Base-by-base conservation (phyloP, 2,888 invertebrate genomes). In the Calliphora vomitoria region DNA sequence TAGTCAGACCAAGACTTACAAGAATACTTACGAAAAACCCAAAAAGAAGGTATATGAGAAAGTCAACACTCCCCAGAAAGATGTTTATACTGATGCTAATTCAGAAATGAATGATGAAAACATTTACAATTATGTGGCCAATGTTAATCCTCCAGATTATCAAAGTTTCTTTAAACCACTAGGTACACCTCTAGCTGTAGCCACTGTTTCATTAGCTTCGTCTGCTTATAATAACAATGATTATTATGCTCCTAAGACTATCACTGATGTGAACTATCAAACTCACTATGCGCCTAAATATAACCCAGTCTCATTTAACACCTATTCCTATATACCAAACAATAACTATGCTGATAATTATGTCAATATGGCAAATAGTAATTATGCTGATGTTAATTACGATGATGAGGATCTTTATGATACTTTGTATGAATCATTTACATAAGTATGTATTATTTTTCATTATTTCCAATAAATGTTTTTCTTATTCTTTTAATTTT, bases 141-240 rank as follows among this genome's bases (percentile, higher is more conserved):
- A 35, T 18, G 15, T 31, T 4, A 64, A n/a, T 64, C 38, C 62
- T 64, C 38, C 62, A 3, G 62, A 64, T 18, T 64, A 64, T 64
- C 18, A 64, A 18, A 64, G 62, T 38, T 38, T 64, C n/a, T 64
- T 64, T 4, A 64, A 64, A 64, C n/a, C 62, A n/a, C n/a, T 64
- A 38, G 38, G 15, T 38, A 18, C 62, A 18, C 38, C 62, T 8
- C 13, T 18, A 11, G 8, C 62, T 13, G 31, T 15, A 13, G n/a
- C 60, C 1, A n/a, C 31, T 6, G 0, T 31, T 35, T 35, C 60
- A 2, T 0, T 60, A 31, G 31, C 15, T 6, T 60, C 60, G 3
- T 38, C 38, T 10, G 6, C 8, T 4, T 64, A 64, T n/a, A 58
- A 58, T 25, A 64, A 38, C 38, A 64, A 38, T n/a, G 38, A 38